These are phyloP conservation scores for Gastrophysa polygoni DNA, from an alignment of 2,888 invertebrate species.

Conservation along the genomic window DNA sequence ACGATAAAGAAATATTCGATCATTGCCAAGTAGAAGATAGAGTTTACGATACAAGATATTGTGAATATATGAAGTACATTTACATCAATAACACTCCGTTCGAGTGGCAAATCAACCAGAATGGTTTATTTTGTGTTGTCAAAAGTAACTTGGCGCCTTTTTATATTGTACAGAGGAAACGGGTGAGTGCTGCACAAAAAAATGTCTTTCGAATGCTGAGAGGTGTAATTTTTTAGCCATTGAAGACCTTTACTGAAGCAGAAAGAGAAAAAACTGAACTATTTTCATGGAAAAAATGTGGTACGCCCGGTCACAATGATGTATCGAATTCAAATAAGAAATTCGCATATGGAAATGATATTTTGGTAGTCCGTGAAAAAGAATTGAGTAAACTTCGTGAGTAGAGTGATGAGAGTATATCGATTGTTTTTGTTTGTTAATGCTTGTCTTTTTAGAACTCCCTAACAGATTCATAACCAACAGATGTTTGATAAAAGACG, in stretches of 20 bases:
- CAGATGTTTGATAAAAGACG: constrained; percentile 52
- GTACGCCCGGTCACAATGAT: background rate
- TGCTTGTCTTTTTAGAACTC: constrained; percentile 45
- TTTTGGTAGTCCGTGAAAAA: constrained; percentile 43
- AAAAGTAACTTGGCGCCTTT: constrained; percentile 63
- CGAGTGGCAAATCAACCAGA: constrained; percentile 53
- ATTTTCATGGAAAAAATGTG: constrained; percentile 29
- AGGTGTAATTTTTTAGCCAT: constrained; percentile 37
- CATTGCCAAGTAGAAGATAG: constrained; percentile 61
- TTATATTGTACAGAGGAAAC: constrained; percentile 48
- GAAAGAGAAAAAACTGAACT: constrained; percentile 33
- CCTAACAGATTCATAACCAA: constrained; percentile 50
- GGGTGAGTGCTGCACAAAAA: constrained; percentile 42
- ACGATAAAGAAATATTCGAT: constrained; percentile 67
- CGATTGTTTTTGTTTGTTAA: constrained; percentile 21
- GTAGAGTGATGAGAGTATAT: constrained; percentile 19
- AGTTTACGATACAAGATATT: constrained; percentile 58
- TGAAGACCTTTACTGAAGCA: constrained; percentile 38
- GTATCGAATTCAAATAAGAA: constrained; percentile 26
- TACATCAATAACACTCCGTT: constrained; percentile 63
- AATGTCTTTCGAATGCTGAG: background rate
- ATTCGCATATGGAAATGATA: constrained; percentile 35
- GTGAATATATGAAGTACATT: constrained; percentile 62
- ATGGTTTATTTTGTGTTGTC: constrained; percentile 66
- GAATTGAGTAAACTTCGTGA: constrained; percentile 43